phyloP scores from a whole-genome alignment of 2,113 vertebrate species.

The Protomyctophum bolini region DNA sequence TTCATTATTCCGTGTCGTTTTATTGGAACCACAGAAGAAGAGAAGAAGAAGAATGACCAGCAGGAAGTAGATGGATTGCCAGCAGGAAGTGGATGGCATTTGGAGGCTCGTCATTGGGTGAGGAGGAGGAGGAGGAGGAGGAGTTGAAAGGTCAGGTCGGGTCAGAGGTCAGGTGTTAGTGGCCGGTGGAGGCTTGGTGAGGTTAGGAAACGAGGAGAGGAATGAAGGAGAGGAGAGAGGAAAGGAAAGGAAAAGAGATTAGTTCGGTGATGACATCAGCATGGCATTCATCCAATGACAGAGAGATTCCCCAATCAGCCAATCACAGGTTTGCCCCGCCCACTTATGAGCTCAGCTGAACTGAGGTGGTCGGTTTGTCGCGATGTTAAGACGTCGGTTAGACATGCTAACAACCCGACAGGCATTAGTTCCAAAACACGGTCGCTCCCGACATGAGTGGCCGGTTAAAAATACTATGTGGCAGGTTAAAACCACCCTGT shows the following conservation, averaged over 20 bases:
- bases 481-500: no score
- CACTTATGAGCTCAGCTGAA: no score
- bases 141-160: conserved; percentile 82
- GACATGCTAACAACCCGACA: no score
- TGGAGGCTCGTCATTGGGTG: conserved; percentile 88
- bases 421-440: no score
- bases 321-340: no score
- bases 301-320: no score
- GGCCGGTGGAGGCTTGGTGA: conserved; percentile 93
- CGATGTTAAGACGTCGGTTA: no score
- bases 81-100: conserved; percentile 87
- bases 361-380: no score
- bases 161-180: conserved; percentile 97
- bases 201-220: conserved; percentile 84
- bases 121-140: conserved; percentile 54
- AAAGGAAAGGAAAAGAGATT: conserved; percentile 87
- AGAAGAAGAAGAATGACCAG: conserved; percentile 79
- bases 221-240: conserved; percentile 67
- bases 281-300: no score
- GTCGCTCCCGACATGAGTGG: no score
- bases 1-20: conserved; percentile 54
- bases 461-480: no score
- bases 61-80: conserved; percentile 59
- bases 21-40: conserved; percentile 83
- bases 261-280: conserved; percentile 71